These are phyloP conservation scores for Gastracanthus pulcherrimus DNA, from an alignment of 2,888 invertebrate genomes.

Conservation along the genomic window DNA sequence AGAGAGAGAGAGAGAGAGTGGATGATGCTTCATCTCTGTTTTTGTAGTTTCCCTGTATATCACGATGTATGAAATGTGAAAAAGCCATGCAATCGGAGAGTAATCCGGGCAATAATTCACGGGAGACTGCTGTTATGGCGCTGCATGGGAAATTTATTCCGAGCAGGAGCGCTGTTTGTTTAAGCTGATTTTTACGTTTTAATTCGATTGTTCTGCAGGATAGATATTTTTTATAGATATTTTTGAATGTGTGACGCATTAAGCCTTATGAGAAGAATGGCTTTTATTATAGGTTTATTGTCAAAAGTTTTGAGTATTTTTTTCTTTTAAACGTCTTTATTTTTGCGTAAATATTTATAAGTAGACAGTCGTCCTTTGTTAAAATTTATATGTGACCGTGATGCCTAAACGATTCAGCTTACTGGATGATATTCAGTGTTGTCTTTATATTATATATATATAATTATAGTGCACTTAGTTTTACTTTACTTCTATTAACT, in stretches of 20 bases:
- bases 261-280: no score
- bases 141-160: constrained; percentile 33
- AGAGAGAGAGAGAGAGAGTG: no score
- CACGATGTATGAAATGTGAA: constrained; percentile 44
- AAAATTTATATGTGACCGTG: no score
- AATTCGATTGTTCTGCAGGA: constrained; percentile 31
- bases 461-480: no score
- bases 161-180: constrained; percentile 7
- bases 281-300: background rate
- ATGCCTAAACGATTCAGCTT: no score
- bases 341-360: no score
- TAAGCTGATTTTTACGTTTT: constrained; percentile 37
- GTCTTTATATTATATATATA: no score
- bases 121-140: background rate
- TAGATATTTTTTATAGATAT: background rate
- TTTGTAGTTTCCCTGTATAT: constrained; percentile 25
- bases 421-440: no score
- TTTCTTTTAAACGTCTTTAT: no score
- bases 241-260: background rate
- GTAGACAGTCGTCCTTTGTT: no score
- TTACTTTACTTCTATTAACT: no score
- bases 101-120: constrained; percentile 43
- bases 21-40: background rate
- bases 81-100: constrained; percentile 40
- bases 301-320: no score